Evolutionary conservation across 2,888 invertebrate genomes (phyloP), one percentile per base, ranked within the genome.

Genomic region (Drosophila helvetica): DNA sequence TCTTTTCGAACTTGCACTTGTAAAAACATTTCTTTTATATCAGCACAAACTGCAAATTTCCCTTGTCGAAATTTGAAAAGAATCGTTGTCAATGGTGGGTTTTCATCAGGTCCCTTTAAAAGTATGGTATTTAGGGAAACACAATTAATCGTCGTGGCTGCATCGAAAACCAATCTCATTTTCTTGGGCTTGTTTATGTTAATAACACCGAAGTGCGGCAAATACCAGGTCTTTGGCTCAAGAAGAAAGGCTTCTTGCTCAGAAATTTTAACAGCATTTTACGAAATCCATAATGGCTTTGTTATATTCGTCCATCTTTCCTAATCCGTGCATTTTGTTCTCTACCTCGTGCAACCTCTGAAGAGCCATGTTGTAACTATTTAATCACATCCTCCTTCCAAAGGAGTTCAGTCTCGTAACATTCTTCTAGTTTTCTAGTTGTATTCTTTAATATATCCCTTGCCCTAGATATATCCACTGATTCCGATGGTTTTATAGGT

Each of bases 31-130:
- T 42, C 19, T 6, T 42, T 53, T 10, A 42, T 22, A 9, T 42
- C 53, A 3, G 22, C n/a, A n/a, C 42, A 42, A 3, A n/a, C 19
- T 42, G 30, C 18, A 18, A 51, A 30, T 18, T 51, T 17, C 6
- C 17, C 27, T 30, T 50, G 27, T 6, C 27, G 9, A 52, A 38
- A n/a, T 38, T 8, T 15, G 38, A 19, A 47, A 61, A 61, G n/a
- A 47, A 61, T 61, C 12, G 52, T 18, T 5, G 33, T 22, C 9
- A 56, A 27, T 12, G 51, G 43, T 2, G 55, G 62, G 42, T 62
- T 62, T 50, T 62, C 45, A 25, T 62, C 62, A 22, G 55, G 55
- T 43, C 55, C 55, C 19, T 62, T 62, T 43, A 62, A 43, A 10
- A 62, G 42, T 15, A 30, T 27, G 9, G 50, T 42, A 19, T 56